Percentiles rank a stretch among this genome's conserved stretches.
phyloP scores from a whole-genome alignment of 1,140 invertebrate genomes.

The Plectrocnemia conspersa region DNA sequence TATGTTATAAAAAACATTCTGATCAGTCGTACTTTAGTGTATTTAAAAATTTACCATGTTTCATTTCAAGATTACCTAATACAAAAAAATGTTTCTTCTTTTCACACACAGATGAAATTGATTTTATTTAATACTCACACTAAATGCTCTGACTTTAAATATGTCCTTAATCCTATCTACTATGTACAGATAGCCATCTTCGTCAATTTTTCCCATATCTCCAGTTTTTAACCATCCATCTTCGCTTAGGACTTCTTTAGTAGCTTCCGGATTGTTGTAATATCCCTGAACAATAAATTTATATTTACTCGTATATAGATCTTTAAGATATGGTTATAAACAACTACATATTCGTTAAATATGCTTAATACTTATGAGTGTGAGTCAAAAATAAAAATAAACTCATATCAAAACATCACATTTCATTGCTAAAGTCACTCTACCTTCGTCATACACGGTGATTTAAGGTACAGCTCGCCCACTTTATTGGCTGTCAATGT shows the following conservation, averaged over 20 bases:
- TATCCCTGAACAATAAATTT: conserved; percentile 53
- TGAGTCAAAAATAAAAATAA: too few relatives aligned
- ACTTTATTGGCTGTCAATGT: not conserved
- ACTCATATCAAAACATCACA: too few relatives aligned
- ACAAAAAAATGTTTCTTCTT: not conserved
- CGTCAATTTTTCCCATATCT: conserved; percentile 65
- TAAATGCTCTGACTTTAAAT: conserved; percentile 56
- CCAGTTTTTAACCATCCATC: conserved; percentile 73
- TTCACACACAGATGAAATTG: too few relatives aligned
- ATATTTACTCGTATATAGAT: too few relatives aligned
- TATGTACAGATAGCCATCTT: conserved; percentile 59
- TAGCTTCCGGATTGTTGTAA: conserved; percentile 56
- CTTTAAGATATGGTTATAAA: too few relatives aligned
- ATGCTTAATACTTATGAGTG: too few relatives aligned
- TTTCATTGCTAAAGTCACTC: too few relatives aligned
- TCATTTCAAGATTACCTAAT: too few relatives aligned
- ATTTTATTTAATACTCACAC: conserved; percentile 6
- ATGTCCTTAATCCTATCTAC: conserved; percentile 67
- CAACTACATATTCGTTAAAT: too few relatives aligned
- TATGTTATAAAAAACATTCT: too few relatives aligned
- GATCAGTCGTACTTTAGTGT: too few relatives aligned
- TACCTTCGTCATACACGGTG: conserved; percentile 18
- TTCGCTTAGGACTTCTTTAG: conserved; percentile 55
- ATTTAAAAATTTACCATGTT: too few relatives aligned
- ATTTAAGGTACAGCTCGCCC: conserved; percentile 18